These are phyloP conservation scores for Archilochus colubris DNA, from an alignment of 2,113 vertebrate genomes.

Conservation along the genomic window DNA sequence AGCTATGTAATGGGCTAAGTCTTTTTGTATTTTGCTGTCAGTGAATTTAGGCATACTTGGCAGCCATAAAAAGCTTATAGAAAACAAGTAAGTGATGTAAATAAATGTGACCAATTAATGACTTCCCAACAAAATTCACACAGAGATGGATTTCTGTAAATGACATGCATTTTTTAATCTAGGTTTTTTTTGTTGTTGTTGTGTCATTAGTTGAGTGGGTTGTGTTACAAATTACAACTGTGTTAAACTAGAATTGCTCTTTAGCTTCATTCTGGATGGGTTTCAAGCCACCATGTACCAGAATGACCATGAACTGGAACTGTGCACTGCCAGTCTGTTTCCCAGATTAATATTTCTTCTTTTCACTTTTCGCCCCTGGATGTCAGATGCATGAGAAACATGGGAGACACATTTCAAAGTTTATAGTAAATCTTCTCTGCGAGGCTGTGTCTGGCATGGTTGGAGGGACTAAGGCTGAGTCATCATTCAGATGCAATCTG, in stretches of 20 bases:
- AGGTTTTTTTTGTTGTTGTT: background rate
- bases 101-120: slow-evolving; percentile 47
- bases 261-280: slow-evolving; percentile 25
- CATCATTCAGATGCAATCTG: slow-evolving; percentile 60
- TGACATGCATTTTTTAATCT: background rate
- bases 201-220: background rate
- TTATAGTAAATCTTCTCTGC: slow-evolving; percentile 43
- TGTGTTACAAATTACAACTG: background rate
- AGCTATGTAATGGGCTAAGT: slow-evolving; percentile 58
- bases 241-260: background rate
- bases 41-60: slow-evolving; percentile 43
- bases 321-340: slow-evolving; percentile 33
- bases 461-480: slow-evolving; percentile 56
- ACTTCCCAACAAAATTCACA: background rate
- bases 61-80: slow-evolving; percentile 36
- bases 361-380: slow-evolving; percentile 51
- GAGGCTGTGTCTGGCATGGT: slow-evolving; percentile 47
- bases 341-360: slow-evolving; percentile 22
- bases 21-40: slow-evolving; percentile 28
- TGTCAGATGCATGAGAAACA: slow-evolving; percentile 50
- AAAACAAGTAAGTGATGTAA: slow-evolving; percentile 33
- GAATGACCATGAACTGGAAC: background rate
- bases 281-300: slow-evolving; percentile 17
- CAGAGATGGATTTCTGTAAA: slow-evolving; percentile 24
- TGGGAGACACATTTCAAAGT: slow-evolving; percentile 53